Percentiles rank a stretch among this genome's conserved stretches.
Conservation (phyloP, 2,888 invertebrate species). For the Anticlea derivata region DNA sequence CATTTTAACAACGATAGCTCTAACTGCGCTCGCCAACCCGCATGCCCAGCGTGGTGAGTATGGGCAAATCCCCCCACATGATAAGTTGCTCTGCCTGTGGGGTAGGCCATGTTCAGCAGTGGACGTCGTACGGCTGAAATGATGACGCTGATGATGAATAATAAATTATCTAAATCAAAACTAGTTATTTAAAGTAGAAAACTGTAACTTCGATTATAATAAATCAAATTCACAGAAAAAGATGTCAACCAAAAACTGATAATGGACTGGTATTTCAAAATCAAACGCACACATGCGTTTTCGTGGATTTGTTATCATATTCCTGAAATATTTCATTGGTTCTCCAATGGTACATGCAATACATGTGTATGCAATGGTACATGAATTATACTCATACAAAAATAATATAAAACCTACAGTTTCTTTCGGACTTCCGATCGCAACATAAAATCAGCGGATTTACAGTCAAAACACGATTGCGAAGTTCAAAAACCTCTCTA, state of each 20-base stretch:
- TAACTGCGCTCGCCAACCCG: too few relatives aligned
- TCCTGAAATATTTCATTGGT: not conserved
- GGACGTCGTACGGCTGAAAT: too few relatives aligned
- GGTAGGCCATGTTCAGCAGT: too few relatives aligned
- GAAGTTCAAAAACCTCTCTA: slow-evolving; percentile 49
- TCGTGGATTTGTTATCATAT: not conserved
- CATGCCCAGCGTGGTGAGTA: too few relatives aligned
- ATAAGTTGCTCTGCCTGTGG: too few relatives aligned
- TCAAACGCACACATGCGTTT: too few relatives aligned
- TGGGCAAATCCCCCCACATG: too few relatives aligned
- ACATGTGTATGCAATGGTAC: too few relatives aligned
- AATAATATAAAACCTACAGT: not conserved
- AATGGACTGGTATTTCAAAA: not conserved
- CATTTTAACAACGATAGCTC: too few relatives aligned
- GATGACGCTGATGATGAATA: too few relatives aligned
- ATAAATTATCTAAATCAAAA: slow-evolving; percentile 7
- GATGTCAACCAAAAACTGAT: slow-evolving; percentile 11
- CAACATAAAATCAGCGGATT: slow-evolving; percentile 35
- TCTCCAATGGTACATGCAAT: not conserved
- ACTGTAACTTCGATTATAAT: slow-evolving; percentile 1
- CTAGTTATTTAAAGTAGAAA: slow-evolving; percentile 9
- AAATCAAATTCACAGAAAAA: slow-evolving; percentile 18
- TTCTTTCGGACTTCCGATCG: slow-evolving; percentile 30
- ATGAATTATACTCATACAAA: not conserved
- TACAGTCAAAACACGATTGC: slow-evolving; percentile 48